Percentiles rank a stretch among this genome's conserved stretches.
Evolutionary conservation across 37 sponge, comb jelly and placozoan species (phyloP).

Genomic region (Dysidea cf. avara): DNA sequence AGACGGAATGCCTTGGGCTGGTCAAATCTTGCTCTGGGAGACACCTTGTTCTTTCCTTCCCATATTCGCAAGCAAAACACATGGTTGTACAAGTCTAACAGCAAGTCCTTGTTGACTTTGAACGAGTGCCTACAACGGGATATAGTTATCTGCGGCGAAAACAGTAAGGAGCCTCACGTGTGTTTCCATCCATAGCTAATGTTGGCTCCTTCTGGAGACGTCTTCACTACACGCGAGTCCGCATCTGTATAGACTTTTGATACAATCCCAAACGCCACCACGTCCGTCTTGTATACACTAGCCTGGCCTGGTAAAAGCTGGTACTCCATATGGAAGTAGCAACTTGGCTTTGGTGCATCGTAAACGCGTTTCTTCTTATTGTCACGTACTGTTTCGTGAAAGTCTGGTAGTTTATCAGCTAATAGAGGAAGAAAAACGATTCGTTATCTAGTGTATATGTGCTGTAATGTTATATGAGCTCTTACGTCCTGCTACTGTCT

Average conservation of each 20-base stretch:
- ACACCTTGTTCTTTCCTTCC: conserved; percentile 72
- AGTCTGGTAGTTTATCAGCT: conserved; percentile 37
- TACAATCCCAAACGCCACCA: conserved; percentile 77
- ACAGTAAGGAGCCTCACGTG: conserved; percentile 38
- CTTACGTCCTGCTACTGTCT: conserved; percentile 42
- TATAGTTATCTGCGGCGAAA: neutral
- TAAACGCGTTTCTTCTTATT: conserved; percentile 59
- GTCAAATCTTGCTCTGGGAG: conserved; percentile 72
- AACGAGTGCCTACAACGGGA: conserved; percentile 45
- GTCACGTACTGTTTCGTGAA: conserved; percentile 46
- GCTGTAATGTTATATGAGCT: neutral
- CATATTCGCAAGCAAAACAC: conserved; percentile 70
- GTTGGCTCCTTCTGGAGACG: conserved; percentile 61
- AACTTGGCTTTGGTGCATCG: conserved; percentile 55
- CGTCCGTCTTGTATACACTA: conserved; percentile 62
- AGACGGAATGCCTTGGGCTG: conserved; percentile 86
- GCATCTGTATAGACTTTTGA: conserved; percentile 84
- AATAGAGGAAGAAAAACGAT: neutral
- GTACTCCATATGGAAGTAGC: conserved; percentile 82
- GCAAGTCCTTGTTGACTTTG: conserved; percentile 40
- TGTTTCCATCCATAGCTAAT: conserved; percentile 78
- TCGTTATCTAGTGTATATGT: neutral
- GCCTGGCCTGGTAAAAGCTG: conserved; percentile 55
- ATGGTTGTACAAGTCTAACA: conserved; percentile 73
- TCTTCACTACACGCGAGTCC: conserved; percentile 65